Evolutionary conservation across 2,888 invertebrate species (phyloP), one percentile per base, ranked within the genome.

Genomic region (Sesia bembeciformis): DNA sequence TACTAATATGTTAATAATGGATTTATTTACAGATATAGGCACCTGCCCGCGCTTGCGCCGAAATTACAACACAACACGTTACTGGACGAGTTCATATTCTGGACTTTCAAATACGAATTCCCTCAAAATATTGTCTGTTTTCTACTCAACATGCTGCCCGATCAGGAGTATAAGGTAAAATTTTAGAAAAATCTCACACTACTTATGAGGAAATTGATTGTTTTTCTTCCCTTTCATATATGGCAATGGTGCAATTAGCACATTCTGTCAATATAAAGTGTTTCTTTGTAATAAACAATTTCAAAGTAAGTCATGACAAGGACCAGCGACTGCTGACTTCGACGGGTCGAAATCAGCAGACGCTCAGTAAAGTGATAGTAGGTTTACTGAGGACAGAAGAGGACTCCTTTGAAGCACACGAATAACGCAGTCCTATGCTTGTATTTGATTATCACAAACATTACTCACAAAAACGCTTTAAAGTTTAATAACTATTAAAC

Each of bases 71-170:
- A 98, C 82, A 93, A 92, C 65, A 97, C 96, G 0, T 92, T 98
- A 60, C 90, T 98, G 38, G 98, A 98, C 80, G 99, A 99, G 89
- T 92, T 99, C 63, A 96, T 98, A 65, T 98, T 99, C 90, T 99
- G 99, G 98, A 97, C 97, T 39, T 97, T 98, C 58, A 96, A 96
- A 77, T 97, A 96, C 81, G 98, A 98, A 83, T 99, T 98, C 87
- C 98, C 98, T 0, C 98, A 98, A 86, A 97, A 97, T 76, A 92
- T 99, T 56, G 98, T 98, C 54, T 98, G 98, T 74, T 93, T 98
- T 62, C 86, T 99, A 58, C 92, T 99, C 54, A 97, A 98, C 76
- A 96, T 99, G 94, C 89, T 99, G 69, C 98, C 98, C 3, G 97
- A 98, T 87, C 95, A 96, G 62, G 94, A 95, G 70, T 98, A 98